These are phyloP conservation scores for Platyscapa corneri DNA, from an alignment of 1,140 invertebrate species.

Conservation along the genomic window DNA sequence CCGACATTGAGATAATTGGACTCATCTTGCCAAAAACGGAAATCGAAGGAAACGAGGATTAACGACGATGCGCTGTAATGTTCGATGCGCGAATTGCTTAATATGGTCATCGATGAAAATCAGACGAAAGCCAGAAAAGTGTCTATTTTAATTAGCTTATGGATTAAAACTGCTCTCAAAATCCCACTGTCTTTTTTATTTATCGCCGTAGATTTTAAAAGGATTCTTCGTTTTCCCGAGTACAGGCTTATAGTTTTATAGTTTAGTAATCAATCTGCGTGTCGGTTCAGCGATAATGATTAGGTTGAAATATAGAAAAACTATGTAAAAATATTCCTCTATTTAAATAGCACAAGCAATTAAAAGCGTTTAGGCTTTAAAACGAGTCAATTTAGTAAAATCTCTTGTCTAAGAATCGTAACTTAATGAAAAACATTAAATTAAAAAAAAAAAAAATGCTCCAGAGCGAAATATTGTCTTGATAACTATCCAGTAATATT, in stretches of 20 bases:
- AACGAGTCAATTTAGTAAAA: background rate
- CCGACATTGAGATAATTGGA: background rate
- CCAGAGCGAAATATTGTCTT: background rate
- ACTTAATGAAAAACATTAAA: background rate
- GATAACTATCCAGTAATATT: background rate
- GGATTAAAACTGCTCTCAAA: too few species aligned
- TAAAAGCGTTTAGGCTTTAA: background rate
- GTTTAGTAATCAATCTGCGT: background rate
- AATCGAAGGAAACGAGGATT: background rate
- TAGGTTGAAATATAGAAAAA: background rate
- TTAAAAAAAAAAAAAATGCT: too few species aligned
- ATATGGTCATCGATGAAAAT: background rate
- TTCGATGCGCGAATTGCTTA: background rate
- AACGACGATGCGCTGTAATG: background rate
- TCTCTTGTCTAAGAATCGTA: background rate
- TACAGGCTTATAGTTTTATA: background rate
- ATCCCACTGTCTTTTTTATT: background rate
- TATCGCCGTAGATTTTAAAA: background rate
- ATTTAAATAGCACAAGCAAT: background rate
- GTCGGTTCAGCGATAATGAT: background rate
- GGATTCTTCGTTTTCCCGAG: background rate
- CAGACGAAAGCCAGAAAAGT: background rate
- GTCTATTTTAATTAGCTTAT: too few species aligned
- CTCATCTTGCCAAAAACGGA: background rate
- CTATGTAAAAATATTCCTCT: background rate